Evolutionary conservation across 2,888 invertebrate genomes (phyloP).

Genomic region (Phaedon cochleariae): DNA sequence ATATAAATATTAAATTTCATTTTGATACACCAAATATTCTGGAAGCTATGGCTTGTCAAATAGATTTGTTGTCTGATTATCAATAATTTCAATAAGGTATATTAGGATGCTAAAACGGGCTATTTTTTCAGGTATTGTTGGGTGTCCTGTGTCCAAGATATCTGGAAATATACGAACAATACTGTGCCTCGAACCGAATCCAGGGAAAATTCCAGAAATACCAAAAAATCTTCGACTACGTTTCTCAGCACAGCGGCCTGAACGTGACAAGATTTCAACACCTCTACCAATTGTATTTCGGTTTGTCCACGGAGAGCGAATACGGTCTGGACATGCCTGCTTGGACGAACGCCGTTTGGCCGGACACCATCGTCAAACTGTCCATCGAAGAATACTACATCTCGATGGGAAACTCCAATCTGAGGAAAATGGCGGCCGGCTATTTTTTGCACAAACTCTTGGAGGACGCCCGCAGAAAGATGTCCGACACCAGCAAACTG

Average conservation of each 20-base stretch:
- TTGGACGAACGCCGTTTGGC: slow-evolving; percentile 59
- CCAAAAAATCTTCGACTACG: slow-evolving; percentile 61
- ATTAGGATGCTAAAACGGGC: no score
- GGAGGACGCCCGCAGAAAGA: slow-evolving; percentile 41
- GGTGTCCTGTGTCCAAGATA: slow-evolving; percentile 45
- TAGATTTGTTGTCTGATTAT: no score
- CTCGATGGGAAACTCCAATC: slow-evolving; percentile 48
- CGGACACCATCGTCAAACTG: slow-evolving; percentile 53
- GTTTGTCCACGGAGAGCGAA: slow-evolving; percentile 68
- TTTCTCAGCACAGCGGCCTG: slow-evolving; percentile 64
- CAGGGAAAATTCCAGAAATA: slow-evolving; percentile 60
- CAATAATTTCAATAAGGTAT: no score
- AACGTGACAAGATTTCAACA: slow-evolving; percentile 66
- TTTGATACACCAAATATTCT: no score
- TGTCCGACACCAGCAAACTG: slow-evolving; percentile 32
- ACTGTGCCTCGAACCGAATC: slow-evolving; percentile 56
- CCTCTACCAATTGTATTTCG: slow-evolving; percentile 69
- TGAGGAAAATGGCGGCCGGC: slow-evolving; percentile 36
- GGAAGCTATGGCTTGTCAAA: no score
- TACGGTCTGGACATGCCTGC: slow-evolving; percentile 57
- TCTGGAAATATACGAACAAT: slow-evolving; percentile 39
- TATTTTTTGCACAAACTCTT: slow-evolving; percentile 46
- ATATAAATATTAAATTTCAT: no score
- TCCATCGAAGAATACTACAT: slow-evolving; percentile 56
- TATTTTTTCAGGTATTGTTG: slow-evolving; percentile 37